Percentiles rank a stretch among this genome's conserved stretches.
Conservation (phyloP, 1,140 invertebrate species). For the Lasioglossum baleicum region DNA sequence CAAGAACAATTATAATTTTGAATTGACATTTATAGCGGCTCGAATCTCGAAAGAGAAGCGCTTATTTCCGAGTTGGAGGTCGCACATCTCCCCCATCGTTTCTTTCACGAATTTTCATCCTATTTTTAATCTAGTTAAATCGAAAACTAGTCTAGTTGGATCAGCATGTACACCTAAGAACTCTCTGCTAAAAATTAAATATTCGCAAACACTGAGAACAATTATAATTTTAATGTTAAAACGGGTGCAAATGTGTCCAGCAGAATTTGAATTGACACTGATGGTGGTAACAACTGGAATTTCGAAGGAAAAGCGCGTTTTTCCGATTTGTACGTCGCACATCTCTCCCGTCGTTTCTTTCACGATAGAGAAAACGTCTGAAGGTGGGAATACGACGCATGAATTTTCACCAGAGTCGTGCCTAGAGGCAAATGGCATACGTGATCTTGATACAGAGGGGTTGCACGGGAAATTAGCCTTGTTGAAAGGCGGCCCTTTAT, state of each 20-base stretch:
- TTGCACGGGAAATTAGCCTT: conserved; percentile 72
- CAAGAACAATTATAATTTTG: too few species aligned
- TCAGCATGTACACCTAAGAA: too few species aligned
- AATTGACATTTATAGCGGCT: too few species aligned
- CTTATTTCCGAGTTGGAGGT: background rate
- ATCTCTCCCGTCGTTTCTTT: background rate
- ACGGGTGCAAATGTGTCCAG: too few species aligned
- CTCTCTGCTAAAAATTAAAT: too few species aligned
- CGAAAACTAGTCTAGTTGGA: too few species aligned
- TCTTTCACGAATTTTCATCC: background rate
- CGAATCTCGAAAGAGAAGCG: too few species aligned
- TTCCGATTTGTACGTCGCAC: background rate
- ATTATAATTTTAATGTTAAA: too few species aligned
- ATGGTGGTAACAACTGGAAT: background rate
- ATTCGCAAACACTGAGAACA: too few species aligned
- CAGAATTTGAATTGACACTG: background rate
- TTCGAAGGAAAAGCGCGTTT: background rate
- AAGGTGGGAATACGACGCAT: conserved; percentile 39
- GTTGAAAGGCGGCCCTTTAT: conserved; percentile 67
- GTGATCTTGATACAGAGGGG: conserved; percentile 72
- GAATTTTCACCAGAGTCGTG: conserved; percentile 60
- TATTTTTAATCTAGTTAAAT: too few species aligned
- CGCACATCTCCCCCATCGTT: background rate
- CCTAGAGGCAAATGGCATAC: conserved; percentile 71
- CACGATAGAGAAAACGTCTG: conserved; percentile 7